phyloP scores from a whole-genome alignment of 2,888 invertebrate species.

The Laothoe populi region DNA sequence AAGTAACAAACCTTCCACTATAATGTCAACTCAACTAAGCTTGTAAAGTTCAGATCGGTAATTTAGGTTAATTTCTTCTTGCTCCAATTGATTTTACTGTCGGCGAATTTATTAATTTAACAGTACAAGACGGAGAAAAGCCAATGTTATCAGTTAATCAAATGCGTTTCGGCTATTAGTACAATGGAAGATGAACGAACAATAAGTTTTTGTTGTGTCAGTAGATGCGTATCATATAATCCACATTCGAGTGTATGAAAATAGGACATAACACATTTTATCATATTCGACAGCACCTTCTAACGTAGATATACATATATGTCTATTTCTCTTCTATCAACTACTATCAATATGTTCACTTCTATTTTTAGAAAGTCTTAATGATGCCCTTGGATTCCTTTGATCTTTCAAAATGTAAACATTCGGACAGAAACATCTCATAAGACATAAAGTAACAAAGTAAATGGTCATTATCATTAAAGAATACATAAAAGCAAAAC shows the following conservation, averaged over 20 bases:
- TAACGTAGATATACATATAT: background rate
- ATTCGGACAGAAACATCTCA: background rate
- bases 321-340: too few species aligned
- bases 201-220: background rate
- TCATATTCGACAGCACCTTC: background rate
- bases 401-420: background rate
- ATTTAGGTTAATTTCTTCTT: background rate
- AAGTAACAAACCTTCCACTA: background rate
- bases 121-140: background rate
- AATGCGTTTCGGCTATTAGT: background rate
- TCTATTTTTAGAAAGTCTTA: too few species aligned
- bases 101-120: background rate
- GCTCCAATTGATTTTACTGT: background rate
- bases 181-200: background rate
- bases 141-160: background rate
- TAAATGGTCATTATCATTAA: background rate
- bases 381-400: too few species aligned
- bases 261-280: background rate
- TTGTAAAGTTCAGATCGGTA: background rate
- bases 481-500: slow-evolving; percentile 2
- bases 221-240: background rate
- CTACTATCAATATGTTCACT: too few species aligned
- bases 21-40: background rate
- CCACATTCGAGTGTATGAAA: background rate
- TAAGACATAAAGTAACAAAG: background rate